A percentile compares a stretch with the other conserved stretches of the same genome.
Evolutionary conservation across 2,888 invertebrate species (phyloP).

Genomic region (Graphium colonna): DNA sequence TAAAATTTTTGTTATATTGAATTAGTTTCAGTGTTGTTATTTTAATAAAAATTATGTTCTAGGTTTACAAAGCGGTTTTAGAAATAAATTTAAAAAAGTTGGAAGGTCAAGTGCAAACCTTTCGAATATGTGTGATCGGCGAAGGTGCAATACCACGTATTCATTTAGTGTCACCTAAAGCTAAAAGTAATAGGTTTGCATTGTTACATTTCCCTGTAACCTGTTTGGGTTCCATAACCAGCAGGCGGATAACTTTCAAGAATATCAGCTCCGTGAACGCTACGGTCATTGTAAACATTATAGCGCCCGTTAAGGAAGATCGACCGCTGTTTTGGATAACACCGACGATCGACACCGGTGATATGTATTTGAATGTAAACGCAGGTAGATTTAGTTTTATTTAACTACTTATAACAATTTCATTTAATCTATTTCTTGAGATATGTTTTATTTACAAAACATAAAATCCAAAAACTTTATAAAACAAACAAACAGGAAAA

Average conservation of each 20-base stretch:
- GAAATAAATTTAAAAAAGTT: conserved; percentile 64
- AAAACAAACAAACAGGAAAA: too few species aligned
- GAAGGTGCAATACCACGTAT: conserved; percentile 71
- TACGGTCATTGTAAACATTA: conserved; percentile 43
- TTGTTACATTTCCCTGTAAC: conserved; percentile 59
- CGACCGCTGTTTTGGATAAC: conserved; percentile 60
- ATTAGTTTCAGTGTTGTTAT: not conserved
- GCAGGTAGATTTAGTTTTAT: conserved; percentile 53
- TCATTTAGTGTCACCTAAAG: conserved; percentile 45
- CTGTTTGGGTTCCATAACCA: conserved; percentile 59
- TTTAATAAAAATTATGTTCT: not conserved
- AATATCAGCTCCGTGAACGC: conserved; percentile 58
- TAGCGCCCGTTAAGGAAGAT: conserved; percentile 40
- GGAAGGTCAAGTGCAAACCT: conserved; percentile 59
- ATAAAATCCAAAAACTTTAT: too few species aligned
- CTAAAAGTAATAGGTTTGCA: conserved; percentile 46
- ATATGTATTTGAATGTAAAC: conserved; percentile 38
- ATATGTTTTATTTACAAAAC: too few species aligned
- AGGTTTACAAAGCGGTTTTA: conserved; percentile 69
- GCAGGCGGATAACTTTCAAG: conserved; percentile 51
- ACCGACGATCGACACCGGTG: conserved; percentile 35
- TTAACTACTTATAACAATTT: too few species aligned
- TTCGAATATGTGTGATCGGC: conserved; percentile 66
- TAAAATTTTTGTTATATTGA: not conserved
- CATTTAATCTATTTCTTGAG: too few species aligned